Conservation (phyloP, 2,888 invertebrate genomes). For the Plagiodera versicolora region DNA sequence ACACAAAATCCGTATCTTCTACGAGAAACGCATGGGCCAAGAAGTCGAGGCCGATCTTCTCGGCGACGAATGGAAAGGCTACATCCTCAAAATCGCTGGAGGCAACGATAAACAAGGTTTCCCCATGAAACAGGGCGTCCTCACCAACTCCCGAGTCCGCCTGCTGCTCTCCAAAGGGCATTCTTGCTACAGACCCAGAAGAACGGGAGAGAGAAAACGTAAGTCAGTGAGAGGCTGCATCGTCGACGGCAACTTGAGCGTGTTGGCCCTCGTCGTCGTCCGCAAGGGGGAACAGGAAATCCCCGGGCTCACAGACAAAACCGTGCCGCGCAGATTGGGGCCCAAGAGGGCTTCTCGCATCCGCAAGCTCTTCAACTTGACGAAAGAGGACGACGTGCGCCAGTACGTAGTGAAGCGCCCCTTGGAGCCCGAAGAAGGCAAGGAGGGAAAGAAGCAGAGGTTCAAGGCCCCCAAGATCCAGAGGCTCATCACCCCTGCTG, state of each 20-base stretch:
- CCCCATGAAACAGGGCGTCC: constrained; percentile 99
- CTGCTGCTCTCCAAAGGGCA: constrained; percentile 93
- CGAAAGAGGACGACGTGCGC: constrained; percentile 96
- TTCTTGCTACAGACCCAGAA: constrained; percentile 93
- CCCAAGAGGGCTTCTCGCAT: constrained; percentile 98
- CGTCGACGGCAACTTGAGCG: constrained; percentile 95
- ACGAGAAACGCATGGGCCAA: constrained; percentile 98
- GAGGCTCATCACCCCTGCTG: constrained; percentile 88
- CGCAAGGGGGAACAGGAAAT: constrained; percentile 97
- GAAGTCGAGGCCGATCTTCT: constrained; percentile 93
- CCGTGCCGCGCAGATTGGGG: constrained; percentile 92
- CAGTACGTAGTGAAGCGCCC: constrained; percentile 96
- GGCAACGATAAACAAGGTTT: constrained; percentile 99
- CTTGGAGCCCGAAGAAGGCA: constrained; percentile 78
- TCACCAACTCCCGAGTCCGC: constrained; percentile 94
- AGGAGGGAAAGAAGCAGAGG: constrained; percentile 60
- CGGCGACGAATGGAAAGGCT: constrained; percentile 99
- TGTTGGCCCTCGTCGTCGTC: constrained; percentile 90
- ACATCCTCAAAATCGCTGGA: constrained; percentile 91
- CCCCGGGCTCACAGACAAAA: constrained; percentile 91
- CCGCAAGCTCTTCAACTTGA: constrained; percentile 93
- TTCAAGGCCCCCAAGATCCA: constrained; percentile 94
- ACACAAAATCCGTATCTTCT: constrained; percentile 95
- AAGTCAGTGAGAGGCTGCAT: constrained; percentile 99
- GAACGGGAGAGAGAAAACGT: constrained; percentile 95